Evolutionary conservation across 2,888 invertebrate genomes (phyloP).

Genomic region (Pemphredon lugubris): DNA sequence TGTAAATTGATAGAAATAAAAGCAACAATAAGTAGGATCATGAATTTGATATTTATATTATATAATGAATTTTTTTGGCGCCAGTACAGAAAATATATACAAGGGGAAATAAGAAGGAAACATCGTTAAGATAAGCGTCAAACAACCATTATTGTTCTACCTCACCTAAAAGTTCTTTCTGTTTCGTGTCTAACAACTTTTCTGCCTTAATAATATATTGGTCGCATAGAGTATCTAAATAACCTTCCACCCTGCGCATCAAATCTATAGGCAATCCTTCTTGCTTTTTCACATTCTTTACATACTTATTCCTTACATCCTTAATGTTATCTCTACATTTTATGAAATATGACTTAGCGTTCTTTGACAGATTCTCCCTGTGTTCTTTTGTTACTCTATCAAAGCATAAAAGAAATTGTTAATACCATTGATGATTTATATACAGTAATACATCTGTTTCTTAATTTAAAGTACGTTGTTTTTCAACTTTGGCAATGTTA

Average conservation of each 20-base stretch:
- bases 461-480: too few relatives aligned
- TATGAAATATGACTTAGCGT: slow-evolving; percentile 91
- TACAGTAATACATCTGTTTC: too few relatives aligned
- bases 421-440: neutral
- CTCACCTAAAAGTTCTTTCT: slow-evolving; percentile 86
- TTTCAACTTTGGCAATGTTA: too few relatives aligned
- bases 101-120: too few relatives aligned
- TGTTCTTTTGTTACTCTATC: slow-evolving; percentile 94
- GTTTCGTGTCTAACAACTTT: slow-evolving; percentile 86
- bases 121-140: too few relatives aligned
- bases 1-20: too few relatives aligned
- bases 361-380: slow-evolving; percentile 92
- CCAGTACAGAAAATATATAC: too few relatives aligned
- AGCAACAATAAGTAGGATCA: too few relatives aligned
- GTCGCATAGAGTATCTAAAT: slow-evolving; percentile 87
- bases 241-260: slow-evolving; percentile 85
- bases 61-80: too few relatives aligned
- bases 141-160: slow-evolving; percentile 21
- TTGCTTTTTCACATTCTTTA: slow-evolving; percentile 88
- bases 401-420: slow-evolving; percentile 12
- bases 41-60: too few relatives aligned
- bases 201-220: slow-evolving; percentile 86
- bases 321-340: slow-evolving; percentile 90
- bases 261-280: slow-evolving; percentile 88
- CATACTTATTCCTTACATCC: slow-evolving; percentile 88